Evolutionary conservation across 1,140 invertebrate species (phyloP).

Genomic region (Chironomus striatipennis): DNA sequence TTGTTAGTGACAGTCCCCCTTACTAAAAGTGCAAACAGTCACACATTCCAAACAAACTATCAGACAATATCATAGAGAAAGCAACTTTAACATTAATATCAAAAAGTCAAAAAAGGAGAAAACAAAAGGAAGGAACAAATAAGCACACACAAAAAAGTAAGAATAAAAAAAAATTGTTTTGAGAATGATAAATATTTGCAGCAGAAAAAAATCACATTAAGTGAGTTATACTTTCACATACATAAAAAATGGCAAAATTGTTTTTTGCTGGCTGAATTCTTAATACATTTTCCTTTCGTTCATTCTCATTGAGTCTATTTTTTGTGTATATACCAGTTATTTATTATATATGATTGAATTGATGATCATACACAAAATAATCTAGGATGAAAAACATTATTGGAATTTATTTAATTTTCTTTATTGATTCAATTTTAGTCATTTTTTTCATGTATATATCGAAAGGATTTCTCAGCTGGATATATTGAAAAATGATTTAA

Average conservation of each 20-base stretch:
- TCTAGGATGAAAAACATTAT: no score
- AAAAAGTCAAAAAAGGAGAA: neutral
- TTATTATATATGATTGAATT: no score
- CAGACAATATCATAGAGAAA: neutral
- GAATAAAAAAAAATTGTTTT: neutral
- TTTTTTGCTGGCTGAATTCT: neutral
- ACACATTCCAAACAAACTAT: neutral
- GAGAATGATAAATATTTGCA: slow-evolving; percentile 13
- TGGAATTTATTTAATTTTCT: no score
- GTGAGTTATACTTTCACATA: neutral
- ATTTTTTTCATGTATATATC: no score
- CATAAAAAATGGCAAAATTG: neutral
- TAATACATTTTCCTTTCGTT: neutral
- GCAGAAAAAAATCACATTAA: neutral
- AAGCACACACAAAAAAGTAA: no score
- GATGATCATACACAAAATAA: no score
- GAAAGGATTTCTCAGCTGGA: no score
- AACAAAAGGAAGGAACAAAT: neutral
- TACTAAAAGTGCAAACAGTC: no score
- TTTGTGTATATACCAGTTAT: no score
- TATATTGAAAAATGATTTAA: no score
- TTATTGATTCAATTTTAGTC: no score
- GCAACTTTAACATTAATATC: neutral
- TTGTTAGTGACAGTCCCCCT: no score
- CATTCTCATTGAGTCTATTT: neutral